Evolutionary conservation across 2,113 vertebrate species (phyloP).

Genomic region (Rhinogobius similis): DNA sequence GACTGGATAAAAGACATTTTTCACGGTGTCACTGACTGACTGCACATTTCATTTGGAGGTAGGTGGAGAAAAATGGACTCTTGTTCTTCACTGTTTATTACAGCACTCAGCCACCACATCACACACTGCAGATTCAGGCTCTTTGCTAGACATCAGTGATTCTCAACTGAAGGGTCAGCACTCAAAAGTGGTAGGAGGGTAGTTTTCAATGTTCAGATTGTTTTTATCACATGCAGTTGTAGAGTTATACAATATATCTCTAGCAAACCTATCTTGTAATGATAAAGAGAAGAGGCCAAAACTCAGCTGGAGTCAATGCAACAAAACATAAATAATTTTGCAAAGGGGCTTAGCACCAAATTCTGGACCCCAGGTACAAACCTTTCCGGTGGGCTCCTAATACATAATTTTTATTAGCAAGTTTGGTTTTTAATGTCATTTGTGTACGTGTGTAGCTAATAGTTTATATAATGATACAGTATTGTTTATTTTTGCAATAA

Average conservation of each 20-base stretch:
- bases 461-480: too few relatives aligned
- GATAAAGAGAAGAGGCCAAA: too few relatives aligned
- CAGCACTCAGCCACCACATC: neutral
- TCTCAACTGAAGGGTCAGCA: neutral
- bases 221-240: neutral
- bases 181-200: neutral
- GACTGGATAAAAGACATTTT: constrained; percentile 13
- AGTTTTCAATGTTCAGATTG: neutral
- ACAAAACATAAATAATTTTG: too few relatives aligned
- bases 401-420: too few relatives aligned
- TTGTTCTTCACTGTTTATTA: constrained; percentile 3
- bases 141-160: neutral
- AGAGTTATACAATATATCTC: neutral
- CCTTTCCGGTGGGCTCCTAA: too few relatives aligned
- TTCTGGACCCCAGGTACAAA: too few relatives aligned
- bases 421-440: too few relatives aligned
- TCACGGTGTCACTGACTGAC: constrained; percentile 9
- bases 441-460: too few relatives aligned
- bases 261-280: neutral
- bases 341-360: too few relatives aligned
- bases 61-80: constrained; percentile 4
- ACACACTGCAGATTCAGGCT: neutral
- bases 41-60: constrained; percentile 13
- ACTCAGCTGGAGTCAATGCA: too few relatives aligned
- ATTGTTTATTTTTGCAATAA: too few relatives aligned